Base-by-base conservation (phyloP, 2,888 invertebrate species). In the Oligia latruncula region DNA sequence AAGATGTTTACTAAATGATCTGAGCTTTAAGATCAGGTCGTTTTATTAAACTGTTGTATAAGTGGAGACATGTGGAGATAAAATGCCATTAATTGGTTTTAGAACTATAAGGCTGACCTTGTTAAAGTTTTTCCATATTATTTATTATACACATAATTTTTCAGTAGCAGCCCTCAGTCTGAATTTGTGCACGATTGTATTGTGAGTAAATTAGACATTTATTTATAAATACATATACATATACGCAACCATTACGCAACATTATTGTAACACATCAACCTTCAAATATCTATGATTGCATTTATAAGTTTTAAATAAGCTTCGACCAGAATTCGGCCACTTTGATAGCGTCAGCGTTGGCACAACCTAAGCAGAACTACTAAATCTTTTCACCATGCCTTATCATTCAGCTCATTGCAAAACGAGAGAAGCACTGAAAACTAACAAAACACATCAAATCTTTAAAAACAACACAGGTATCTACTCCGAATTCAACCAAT, bases 1-100 rank as follows among this genome's bases (percentile, higher is more conserved):
- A 46, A 40, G 58, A 70, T 52, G 49, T 60, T 71, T 49, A 65
- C 40, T n/a, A 74, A 74, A 75, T 65, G 62, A 64, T 35, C 20
- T 29, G 23, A 68, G 40, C 52, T 85, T 23, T 55, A 40, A 23
- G 15, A 71, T 2, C 23, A n/a, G 49, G 0, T 20, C 43, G 9
- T 9, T 46, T 64, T 43, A 64, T 64, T 64, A 40, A 67, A 67
- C 20, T 17, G 23, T 40, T 29, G n/a, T 49, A 20, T 8, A 58
- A 5, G 9, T 20, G 20, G 23, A 58, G n/a, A 80, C 17, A 58
- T 20, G 35, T 55, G 65, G 29, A 20, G 23, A 60, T 60, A 40
- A 4, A 20, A 43, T 40, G 17, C 0, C 1, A 40, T 49, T 35
- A 17, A 35, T 80, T 35, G 1, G 43, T 58, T 67, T 23, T 15